Evolutionary conservation across 2,888 invertebrate genomes (phyloP), one percentile per base, ranked within the genome.

Genomic region (Mellilla xanthometata): DNA sequence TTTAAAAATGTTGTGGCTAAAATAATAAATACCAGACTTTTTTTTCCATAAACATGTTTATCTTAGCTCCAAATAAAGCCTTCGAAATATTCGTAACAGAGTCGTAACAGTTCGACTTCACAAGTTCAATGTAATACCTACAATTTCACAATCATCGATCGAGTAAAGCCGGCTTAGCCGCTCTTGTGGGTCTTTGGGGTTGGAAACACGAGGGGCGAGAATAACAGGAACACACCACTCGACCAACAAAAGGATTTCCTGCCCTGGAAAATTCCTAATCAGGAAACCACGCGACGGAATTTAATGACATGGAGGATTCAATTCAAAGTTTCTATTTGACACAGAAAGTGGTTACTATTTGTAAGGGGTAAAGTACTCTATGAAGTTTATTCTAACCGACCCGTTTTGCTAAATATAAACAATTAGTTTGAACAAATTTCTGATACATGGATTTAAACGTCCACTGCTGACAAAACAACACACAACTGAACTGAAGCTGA

Each of bases 161-260:
- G 65, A 65, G 67, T 69, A 78, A 83, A 81, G 72, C 78, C 71
- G 70, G 70, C 79, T 72, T 79, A 78, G 74, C 65, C 63, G 68
- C 70, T 72, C 72, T 75, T 66, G 69, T 74, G 69, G 69, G 67
- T 67, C 62, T 64, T 58, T 61, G 58, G 66, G 59, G 62, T 50
- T 59, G 59, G 60, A 51, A 65, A 64, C 60, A 56, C 56, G 56
- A 63, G 61, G 61, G 68, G 62, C 51, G 72, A 60, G 61, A 69
- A 72, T 71, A 74, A 75, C 70, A 76, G 64, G 69, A 72, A 57
- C 57, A 71, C 66, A 65, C 64, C 64, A 63, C 62, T 60, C 68
- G 58, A 54, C 62, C 69, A 72, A 78, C 77, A 81, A 80, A 80
- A 70, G 76, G 67, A 81, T 73, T 76, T 66, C 62, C 65, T 62